Evolutionary conservation across 2,888 invertebrate genomes (phyloP).

Genomic region (Caenorhabditis sinica): DNA sequence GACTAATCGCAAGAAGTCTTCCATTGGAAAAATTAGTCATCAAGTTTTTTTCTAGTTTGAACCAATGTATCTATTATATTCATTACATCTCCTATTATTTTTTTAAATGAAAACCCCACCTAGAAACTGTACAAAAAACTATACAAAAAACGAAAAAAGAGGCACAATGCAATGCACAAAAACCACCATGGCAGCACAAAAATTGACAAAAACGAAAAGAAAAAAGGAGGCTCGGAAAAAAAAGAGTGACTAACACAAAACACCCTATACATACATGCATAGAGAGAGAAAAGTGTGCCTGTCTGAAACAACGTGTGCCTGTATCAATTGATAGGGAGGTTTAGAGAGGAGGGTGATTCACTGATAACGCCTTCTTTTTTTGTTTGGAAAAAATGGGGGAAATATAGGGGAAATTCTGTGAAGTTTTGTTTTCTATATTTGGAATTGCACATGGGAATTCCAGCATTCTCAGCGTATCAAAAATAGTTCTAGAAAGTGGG

Average conservation of each 20-base stretch:
- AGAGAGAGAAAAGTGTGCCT: conserved; percentile 17
- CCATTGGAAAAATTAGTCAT: too few species aligned
- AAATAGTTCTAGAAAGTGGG: too few species aligned
- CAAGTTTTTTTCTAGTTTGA: too few species aligned
- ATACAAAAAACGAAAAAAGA: conserved; percentile 2
- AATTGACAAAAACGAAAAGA: background rate
- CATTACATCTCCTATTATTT: background rate
- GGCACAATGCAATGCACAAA: conserved; percentile 11
- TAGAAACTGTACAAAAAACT: background rate
- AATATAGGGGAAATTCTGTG: background rate
- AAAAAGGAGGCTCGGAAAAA: conserved; percentile 5
- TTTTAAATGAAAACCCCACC: background rate
- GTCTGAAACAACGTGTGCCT: conserved; percentile 41
- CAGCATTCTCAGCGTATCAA: too few species aligned
- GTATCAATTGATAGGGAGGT: conserved; percentile 4
- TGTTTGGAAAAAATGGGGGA: background rate
- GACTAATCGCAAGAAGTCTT: too few species aligned
- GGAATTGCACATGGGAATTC: background rate
- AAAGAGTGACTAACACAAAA: conserved; percentile 24
- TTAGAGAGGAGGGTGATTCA: conserved; percentile 33
- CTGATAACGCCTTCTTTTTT: conserved; percentile 31
- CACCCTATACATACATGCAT: background rate
- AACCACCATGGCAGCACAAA: background rate
- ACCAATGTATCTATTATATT: too few species aligned
- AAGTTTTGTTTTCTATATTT: background rate